phyloP scores from a whole-genome alignment of 2,888 invertebrate species.

The Carcina quercana region DNA sequence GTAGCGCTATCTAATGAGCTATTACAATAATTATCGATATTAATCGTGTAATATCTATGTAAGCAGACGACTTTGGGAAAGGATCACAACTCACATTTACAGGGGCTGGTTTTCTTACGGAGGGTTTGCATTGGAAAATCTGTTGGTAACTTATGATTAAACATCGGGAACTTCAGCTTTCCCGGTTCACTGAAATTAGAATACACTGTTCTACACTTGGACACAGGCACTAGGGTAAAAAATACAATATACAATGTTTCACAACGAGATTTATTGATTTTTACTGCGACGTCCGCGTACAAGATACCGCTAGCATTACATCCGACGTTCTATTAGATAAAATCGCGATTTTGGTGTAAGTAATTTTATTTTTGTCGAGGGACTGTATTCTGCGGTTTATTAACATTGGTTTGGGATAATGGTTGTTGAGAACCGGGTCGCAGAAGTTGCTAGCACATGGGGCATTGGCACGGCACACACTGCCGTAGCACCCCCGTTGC shows the following conservation, averaged over 20 bases:
- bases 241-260: slow-evolving; percentile 42
- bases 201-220: slow-evolving; percentile 45
- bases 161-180: slow-evolving; percentile 51
- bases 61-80: slow-evolving; percentile 20
- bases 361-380: too few species aligned
- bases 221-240: slow-evolving; percentile 25
- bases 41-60: slow-evolving; percentile 6
- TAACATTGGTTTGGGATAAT: too few species aligned
- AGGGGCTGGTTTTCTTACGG: slow-evolving; percentile 94
- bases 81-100: slow-evolving; percentile 86
- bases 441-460: slow-evolving; percentile 35
- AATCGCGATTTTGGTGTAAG: too few species aligned
- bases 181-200: slow-evolving; percentile 58
- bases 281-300: slow-evolving; percentile 36
- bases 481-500: slow-evolving; percentile 21
- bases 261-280: slow-evolving; percentile 60
- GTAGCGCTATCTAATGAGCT: slow-evolving; percentile 55
- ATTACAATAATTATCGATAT: slow-evolving; percentile 39
- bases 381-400: too few species aligned
- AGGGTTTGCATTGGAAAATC: slow-evolving; percentile 90
- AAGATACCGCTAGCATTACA: too few species aligned
- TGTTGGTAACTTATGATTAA: slow-evolving; percentile 73
- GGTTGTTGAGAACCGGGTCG: too few species aligned
- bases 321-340: too few species aligned
- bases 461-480: slow-evolving; percentile 26